These are phyloP conservation scores for Drosophila parvula DNA, from an alignment of 1,140 invertebrate genomes.

Conservation along the genomic window DNA sequence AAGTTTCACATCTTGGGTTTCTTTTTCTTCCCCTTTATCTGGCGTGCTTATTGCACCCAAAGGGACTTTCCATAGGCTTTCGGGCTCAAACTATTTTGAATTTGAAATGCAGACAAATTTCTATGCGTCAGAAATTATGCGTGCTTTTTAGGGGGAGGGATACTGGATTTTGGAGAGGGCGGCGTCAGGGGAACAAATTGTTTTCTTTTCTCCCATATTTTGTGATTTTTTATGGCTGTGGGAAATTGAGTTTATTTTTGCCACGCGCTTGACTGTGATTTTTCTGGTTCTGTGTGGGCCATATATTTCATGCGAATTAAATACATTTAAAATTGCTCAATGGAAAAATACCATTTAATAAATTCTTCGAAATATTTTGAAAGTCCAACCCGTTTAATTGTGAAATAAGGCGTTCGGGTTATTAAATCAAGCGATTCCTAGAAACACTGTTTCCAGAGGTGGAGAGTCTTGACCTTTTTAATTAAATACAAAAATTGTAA, in stretches of 20 bases:
- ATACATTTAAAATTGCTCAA: neutral
- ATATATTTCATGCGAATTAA: neutral
- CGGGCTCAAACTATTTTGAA: conserved; percentile 59
- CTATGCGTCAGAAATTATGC: conserved; percentile 66
- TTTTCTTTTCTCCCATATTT: neutral
- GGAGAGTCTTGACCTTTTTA: neutral
- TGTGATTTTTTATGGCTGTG: neutral
- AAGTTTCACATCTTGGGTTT: conserved; percentile 40
- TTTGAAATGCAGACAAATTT: conserved; percentile 69
- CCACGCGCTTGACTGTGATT: conserved; percentile 31
- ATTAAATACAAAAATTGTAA: conserved; percentile 20
- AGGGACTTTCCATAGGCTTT: conserved; percentile 46
- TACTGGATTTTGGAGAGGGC: conserved; percentile 14
- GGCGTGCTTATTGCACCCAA: conserved; percentile 58
- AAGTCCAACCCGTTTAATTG: neutral
- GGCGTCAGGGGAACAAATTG: conserved; percentile 7
- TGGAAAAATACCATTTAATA: neutral
- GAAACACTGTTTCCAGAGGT: conserved; percentile 2
- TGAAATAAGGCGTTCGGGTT: neutral
- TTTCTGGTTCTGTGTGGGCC: neutral
- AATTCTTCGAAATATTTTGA: neutral
- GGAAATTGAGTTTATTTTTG: conserved; percentile 12
- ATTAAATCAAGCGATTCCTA: neutral
- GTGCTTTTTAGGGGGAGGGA: conserved; percentile 44
- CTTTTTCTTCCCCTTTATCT: neutral